Conservation (phyloP, 1,140 invertebrate species). For the Hestina assimilis region DNA sequence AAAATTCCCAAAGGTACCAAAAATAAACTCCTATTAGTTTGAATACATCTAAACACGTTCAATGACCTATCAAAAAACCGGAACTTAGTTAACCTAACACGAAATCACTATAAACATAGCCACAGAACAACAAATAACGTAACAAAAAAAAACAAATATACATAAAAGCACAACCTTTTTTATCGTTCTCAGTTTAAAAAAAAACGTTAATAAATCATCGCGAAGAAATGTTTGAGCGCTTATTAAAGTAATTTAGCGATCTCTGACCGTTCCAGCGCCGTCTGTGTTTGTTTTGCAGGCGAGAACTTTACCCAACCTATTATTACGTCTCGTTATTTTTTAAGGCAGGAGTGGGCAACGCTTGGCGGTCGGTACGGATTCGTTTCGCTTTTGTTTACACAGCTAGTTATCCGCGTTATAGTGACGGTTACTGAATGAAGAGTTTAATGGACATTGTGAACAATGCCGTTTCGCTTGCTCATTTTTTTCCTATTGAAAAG, state of each 20-base stretch:
- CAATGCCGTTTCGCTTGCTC: not conserved
- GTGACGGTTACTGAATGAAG: slow-evolving; percentile 1
- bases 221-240: slow-evolving; percentile 41
- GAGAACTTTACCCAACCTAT: slow-evolving; percentile 72
- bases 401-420: slow-evolving; percentile 7
- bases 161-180: not conserved
- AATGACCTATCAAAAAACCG: too few species aligned
- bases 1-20: too few species aligned
- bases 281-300: slow-evolving; percentile 73
- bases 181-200: slow-evolving; percentile 4
- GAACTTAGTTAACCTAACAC: not conserved
- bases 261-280: slow-evolving; percentile 49
- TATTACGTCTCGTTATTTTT: slow-evolving; percentile 73
- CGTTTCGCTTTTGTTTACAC: slow-evolving; percentile 7
- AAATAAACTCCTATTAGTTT: too few species aligned
- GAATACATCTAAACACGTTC: too few species aligned
- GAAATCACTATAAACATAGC: not conserved
- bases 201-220: slow-evolving; percentile 43
- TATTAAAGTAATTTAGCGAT: slow-evolving; percentile 73
- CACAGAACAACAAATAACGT: not conserved
- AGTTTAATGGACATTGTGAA: slow-evolving; percentile 10
- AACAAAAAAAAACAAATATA: not conserved
- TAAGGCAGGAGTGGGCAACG: slow-evolving; percentile 50
- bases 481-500: not conserved
- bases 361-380: slow-evolving; percentile 2